Percentiles rank a stretch among this genome's conserved stretches.
Conservation (phyloP, 1,140 invertebrate genomes). For the Pseudomyrmex sp. region DNA sequence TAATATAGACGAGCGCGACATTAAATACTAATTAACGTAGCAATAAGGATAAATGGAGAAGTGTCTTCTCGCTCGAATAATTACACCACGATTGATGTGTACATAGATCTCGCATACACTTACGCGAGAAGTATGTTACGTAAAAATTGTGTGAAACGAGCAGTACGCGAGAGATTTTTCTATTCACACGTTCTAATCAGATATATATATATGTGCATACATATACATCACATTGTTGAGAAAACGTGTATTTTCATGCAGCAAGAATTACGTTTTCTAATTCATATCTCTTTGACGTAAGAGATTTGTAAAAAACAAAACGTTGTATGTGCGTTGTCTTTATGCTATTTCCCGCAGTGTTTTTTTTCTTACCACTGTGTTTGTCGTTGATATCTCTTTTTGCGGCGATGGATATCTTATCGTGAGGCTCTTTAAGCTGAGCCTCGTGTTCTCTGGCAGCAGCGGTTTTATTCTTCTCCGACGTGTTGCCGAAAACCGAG, state of each 20-base stretch:
- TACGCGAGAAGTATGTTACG: too few relatives aligned
- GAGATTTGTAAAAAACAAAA: too few relatives aligned
- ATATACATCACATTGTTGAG: not conserved
- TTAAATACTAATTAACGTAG: constrained; percentile 21
- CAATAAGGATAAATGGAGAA: not conserved
- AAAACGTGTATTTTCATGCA: not conserved
- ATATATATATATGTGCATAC: not conserved
- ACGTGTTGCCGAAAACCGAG: constrained; percentile 78
- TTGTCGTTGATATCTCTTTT: constrained; percentile 71
- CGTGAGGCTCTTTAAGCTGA: constrained; percentile 60
- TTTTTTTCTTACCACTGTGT: constrained; percentile 74
- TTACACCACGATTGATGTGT: not conserved
- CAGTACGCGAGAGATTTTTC: not conserved
- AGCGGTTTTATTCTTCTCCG: constrained; percentile 68
- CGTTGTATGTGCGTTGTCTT: not conserved
- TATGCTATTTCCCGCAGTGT: not conserved
- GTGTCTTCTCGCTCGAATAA: constrained; percentile 3
- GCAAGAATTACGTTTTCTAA: not conserved
- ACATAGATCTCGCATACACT: not conserved
- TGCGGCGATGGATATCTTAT: constrained; percentile 59
- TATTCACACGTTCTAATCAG: too few relatives aligned
- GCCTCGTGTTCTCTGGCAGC: constrained; percentile 66
- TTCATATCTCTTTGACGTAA: not conserved
- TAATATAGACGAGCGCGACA: constrained; percentile 13
- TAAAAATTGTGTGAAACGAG: not conserved